Conservation (phyloP, 2,797 vertebrate genomes). For the Etheostoma perlongum region DNA sequence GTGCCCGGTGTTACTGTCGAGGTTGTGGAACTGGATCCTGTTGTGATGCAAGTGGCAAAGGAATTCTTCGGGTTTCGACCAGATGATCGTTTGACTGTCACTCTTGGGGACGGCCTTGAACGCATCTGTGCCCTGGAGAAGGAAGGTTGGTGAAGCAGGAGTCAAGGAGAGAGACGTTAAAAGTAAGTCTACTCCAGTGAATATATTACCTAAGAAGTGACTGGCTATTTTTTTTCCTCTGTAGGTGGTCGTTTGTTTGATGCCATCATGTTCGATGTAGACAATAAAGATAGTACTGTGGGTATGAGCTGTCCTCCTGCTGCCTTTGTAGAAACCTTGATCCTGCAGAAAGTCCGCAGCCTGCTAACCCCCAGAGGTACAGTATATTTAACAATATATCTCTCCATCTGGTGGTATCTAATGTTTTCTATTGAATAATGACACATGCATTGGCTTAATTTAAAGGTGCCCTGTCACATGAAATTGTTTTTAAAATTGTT, state of each 20-base stretch:
- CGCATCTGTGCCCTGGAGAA: slow-evolving; percentile 71
- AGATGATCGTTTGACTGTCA: slow-evolving; percentile 87
- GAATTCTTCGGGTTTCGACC: slow-evolving; percentile 92
- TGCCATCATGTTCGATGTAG: slow-evolving; percentile 94
- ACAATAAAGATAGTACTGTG: slow-evolving; percentile 92
- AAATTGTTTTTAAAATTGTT: too few species aligned
- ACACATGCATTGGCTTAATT: neutral
- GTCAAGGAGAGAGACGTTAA: neutral
- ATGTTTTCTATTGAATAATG: neutral
- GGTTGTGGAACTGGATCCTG: slow-evolving; percentile 93
- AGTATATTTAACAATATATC: neutral
- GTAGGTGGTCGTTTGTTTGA: slow-evolving; percentile 86
- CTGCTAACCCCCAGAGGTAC: slow-evolving; percentile 91
- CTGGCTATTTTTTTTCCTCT: neutral
- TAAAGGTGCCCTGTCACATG: too few species aligned
- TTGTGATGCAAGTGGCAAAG: slow-evolving; percentile 90
- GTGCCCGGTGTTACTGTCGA: slow-evolving; percentile 84
- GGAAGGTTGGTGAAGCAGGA: slow-evolving; percentile 67
- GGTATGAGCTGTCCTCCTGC: slow-evolving; percentile 97
- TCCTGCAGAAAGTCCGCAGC: slow-evolving; percentile 89
- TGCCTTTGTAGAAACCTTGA: slow-evolving; percentile 89
- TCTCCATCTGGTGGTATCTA: neutral
- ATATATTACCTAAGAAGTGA: slow-evolving; percentile 2
- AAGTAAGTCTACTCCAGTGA: neutral
- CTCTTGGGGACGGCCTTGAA: slow-evolving; percentile 72